Evolutionary conservation across 2,888 invertebrate genomes (phyloP).

Genomic region (Barypeithes pellucidus): DNA sequence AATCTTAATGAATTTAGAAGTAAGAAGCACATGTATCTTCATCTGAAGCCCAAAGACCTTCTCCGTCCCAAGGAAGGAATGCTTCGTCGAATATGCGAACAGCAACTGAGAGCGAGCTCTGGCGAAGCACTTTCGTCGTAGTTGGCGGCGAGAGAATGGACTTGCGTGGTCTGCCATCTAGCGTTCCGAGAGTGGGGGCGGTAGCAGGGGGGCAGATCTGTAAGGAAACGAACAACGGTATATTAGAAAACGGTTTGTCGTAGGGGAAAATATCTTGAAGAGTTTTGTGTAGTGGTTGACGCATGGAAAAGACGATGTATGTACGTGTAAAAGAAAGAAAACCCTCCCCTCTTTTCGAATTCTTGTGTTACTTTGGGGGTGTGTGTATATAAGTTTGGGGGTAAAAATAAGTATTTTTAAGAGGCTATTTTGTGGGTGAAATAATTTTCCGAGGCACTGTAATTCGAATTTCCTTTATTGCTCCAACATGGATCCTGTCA

Average conservation of each 20-base stretch:
- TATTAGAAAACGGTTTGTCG: conserved; percentile 54
- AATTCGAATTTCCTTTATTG: too few species aligned
- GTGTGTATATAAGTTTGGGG: conserved; percentile 17
- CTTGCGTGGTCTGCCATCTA: conserved; percentile 43
- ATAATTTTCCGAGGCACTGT: background rate
- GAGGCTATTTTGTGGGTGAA: background rate
- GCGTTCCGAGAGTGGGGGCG: conserved; percentile 37
- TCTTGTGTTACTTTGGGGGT: conserved; percentile 30
- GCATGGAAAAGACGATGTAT: conserved; percentile 48
- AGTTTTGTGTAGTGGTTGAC: conserved; percentile 51
- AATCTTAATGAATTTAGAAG: conserved; percentile 7
- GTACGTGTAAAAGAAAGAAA: conserved; percentile 40
- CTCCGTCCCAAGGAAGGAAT: conserved; percentile 33
- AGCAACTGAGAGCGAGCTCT: conserved; percentile 45
- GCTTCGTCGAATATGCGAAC: conserved; percentile 31
- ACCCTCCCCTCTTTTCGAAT: conserved; percentile 28
- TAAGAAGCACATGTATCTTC: conserved; percentile 35
- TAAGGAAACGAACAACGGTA: conserved; percentile 53
- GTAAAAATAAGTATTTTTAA: conserved; percentile 20
- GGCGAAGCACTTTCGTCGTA: conserved; percentile 22
- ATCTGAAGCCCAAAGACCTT: conserved; percentile 11
- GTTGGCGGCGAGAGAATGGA: conserved; percentile 46
- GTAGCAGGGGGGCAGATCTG: conserved; percentile 49
- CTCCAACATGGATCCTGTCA: background rate
- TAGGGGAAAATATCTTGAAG: conserved; percentile 51